These are phyloP conservation scores for Anser brachyrhynchus DNA, from an alignment of 2,113 vertebrate genomes.

Conservation along the genomic window DNA sequence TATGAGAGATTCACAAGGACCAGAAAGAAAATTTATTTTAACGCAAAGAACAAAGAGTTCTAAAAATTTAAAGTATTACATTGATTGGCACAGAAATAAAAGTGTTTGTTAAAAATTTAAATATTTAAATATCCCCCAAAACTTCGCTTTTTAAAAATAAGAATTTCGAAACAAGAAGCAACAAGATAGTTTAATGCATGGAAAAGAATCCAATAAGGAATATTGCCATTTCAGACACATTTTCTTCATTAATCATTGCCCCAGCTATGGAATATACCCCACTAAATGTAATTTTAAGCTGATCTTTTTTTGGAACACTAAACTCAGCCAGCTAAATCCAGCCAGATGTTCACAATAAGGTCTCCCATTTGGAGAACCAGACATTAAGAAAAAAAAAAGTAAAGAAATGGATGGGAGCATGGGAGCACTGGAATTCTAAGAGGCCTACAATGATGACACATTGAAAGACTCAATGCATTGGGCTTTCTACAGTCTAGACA, in stretches of 20 bases:
- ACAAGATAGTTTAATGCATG: background rate
- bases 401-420: background rate
- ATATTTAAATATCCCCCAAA: background rate
- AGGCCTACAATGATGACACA: background rate
- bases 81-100: background rate
- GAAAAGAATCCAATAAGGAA: background rate
- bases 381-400: background rate
- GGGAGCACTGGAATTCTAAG: background rate
- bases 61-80: background rate
- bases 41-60: background rate
- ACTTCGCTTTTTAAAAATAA: background rate
- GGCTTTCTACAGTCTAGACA: background rate
- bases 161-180: background rate
- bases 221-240: background rate
- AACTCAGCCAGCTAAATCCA: background rate
- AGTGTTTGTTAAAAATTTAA: background rate
- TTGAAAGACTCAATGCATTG: background rate
- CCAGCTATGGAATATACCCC: background rate
- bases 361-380: background rate
- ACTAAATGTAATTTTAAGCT: background rate
- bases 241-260: background rate
- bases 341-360: background rate
- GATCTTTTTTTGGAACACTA: background rate
- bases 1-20: background rate
- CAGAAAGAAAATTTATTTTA: background rate